Conservation (phyloP, 2,888 invertebrate species). For the Erebia epiphron region DNA sequence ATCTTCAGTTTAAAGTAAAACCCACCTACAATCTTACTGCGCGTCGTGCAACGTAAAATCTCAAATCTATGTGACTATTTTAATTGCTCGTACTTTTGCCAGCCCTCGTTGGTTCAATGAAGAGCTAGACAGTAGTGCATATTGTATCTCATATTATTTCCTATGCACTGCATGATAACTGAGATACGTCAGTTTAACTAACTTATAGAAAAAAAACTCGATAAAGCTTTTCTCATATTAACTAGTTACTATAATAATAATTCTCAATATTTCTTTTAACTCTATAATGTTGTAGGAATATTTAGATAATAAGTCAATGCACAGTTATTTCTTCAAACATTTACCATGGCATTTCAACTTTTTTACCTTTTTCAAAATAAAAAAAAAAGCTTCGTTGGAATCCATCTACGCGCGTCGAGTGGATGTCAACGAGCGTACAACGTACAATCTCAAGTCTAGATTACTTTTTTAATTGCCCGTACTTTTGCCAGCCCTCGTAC, state of each 20-base stretch:
- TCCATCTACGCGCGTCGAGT: conserved; percentile 8
- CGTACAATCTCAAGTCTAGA: conserved; percentile 16
- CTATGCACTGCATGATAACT: too few relatives aligned
- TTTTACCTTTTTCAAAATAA: not conserved
- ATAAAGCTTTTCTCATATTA: too few relatives aligned
- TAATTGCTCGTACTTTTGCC: conserved; percentile 17
- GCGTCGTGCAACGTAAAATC: conserved; percentile 6
- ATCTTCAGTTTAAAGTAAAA: too few relatives aligned
- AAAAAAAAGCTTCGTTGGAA: not conserved
- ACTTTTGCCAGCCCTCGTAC: conserved; percentile 17
- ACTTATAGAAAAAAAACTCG: too few relatives aligned
- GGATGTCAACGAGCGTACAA: conserved; percentile 18
- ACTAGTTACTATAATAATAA: too few relatives aligned
- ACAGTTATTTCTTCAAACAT: not conserved
- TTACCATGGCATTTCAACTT: not conserved
- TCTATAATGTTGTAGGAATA: too few relatives aligned
- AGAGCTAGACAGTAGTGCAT: conserved; percentile 27
- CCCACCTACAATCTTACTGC: not conserved
- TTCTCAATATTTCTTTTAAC: not conserved
- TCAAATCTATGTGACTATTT: conserved; percentile 17
- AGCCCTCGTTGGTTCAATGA: conserved; percentile 8
- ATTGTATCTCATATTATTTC: conserved; percentile 37
- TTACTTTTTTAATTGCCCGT: conserved; percentile 24
- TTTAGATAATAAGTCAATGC: too few relatives aligned
- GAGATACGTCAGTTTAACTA: too few relatives aligned